Conservation (phyloP, 2,113 vertebrate species). For the Ursus arctos region DNA sequence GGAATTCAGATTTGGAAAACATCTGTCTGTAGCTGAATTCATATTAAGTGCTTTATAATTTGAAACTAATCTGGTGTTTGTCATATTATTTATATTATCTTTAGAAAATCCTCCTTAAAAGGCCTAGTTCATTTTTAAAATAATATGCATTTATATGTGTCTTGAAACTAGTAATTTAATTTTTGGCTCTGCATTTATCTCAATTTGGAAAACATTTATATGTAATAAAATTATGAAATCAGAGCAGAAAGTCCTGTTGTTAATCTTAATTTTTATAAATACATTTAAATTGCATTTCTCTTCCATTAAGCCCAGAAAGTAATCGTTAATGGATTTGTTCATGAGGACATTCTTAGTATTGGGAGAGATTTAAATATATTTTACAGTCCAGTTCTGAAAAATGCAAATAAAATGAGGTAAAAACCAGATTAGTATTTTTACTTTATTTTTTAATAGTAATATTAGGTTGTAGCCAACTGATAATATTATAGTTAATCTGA, state of each 20-base stretch:
- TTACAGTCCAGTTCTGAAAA: conserved; percentile 34
- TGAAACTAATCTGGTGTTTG: background rate
- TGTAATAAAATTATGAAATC: conserved; percentile 37
- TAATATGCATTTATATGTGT: background rate
- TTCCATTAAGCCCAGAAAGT: conserved; percentile 38
- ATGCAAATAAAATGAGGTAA: conserved; percentile 15
- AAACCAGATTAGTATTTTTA: conserved; percentile 16
- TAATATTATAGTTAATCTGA: background rate
- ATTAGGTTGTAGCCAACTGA: background rate
- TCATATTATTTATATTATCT: background rate
- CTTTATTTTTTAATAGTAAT: conserved; percentile 23
- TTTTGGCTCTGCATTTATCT: conserved; percentile 52
- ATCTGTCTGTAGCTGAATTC: conserved; percentile 14
- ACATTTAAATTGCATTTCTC: conserved; percentile 51
- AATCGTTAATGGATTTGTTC: conserved; percentile 47
- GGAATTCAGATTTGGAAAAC: conserved; percentile 50
- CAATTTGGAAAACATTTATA: conserved; percentile 37
- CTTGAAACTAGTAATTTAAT: conserved; percentile 47
- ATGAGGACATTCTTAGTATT: conserved; percentile 49
- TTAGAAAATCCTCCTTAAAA: conserved; percentile 42
- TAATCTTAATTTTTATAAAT: conserved; percentile 61
- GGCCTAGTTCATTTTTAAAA: conserved; percentile 52
- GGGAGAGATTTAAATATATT: conserved; percentile 56
- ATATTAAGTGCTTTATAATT: conserved; percentile 28
- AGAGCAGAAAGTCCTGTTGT: conserved; percentile 22